Base-by-base conservation (phyloP, 2,888 invertebrate species). In the Beris morrisii region DNA sequence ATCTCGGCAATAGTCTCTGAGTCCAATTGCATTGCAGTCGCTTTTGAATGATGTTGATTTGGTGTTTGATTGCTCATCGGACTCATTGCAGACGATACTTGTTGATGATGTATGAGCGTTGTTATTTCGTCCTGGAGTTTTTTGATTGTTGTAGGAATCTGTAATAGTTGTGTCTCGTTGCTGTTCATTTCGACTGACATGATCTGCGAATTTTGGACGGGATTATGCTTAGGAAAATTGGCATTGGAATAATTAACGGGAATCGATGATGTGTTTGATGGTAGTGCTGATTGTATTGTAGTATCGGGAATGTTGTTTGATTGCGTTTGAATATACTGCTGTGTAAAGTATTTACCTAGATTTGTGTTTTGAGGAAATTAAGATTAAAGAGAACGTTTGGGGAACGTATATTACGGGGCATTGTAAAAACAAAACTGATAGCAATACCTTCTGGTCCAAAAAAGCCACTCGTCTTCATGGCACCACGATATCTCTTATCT, bases 371-470 rank as follows among this genome's bases (percentile, higher is more conserved):
- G 9, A 7, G 7, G 38, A 38, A 38, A 38, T 38, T 38, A 32
- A n/a, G 28, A 64, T 48, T 9, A 28, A 52, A 12, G 48, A 22
- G n/a, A 28, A 53, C 13, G 11, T 52, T 13, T 44, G 5, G 48
- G 11, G n/a, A 28, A 53, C 13, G 11, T 52, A 22, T 44, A 9
- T 45, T 5, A 52, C 5, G 9, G 7, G 38, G 9, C 5, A 65
- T 56, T 28, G 50, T 57, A 38, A 38, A 7, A 38, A 38, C 7
- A 38, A 9, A 50, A 61, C 38, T 59, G 31, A 52, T 31, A 45
- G 31, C 22, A 59, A 58, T 68, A 71, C 73, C 73, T 71, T 73
- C 72, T 31, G 67, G 64, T 7, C 73, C 73, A 65, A 73, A 73
- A 6, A 71, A 67, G 57, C 70, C 71, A 52, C 66, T 68, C 12